phyloP scores from a whole-genome alignment of 2,797 vertebrate species.

The Platyrinchus mystaceus region DNA sequence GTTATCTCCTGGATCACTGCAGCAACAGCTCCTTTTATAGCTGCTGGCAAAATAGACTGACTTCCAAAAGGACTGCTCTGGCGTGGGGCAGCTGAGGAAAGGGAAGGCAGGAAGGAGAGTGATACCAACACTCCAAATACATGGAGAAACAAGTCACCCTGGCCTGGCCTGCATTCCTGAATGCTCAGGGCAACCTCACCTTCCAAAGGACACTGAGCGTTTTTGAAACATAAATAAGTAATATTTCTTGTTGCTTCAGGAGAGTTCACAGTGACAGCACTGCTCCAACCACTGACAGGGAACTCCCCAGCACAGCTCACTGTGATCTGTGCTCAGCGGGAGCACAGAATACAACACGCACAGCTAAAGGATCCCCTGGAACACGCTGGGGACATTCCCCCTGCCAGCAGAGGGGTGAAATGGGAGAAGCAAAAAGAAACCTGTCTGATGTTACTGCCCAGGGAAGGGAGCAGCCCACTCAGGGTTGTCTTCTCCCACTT shows the following conservation, averaged over 20 bases:
- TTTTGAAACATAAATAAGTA: background rate
- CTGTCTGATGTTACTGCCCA: background rate
- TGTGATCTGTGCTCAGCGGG: background rate
- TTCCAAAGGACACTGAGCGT: fast-evolving
- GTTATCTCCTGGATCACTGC: background rate
- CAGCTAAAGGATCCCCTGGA: background rate
- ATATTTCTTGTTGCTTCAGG: background rate
- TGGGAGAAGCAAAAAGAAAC: background rate
- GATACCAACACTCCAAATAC: background rate
- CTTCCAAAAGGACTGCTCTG: background rate
- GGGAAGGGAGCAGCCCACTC: background rate
- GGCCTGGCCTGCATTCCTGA: background rate
- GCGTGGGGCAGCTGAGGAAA: background rate
- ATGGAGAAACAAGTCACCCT: fast-evolving
- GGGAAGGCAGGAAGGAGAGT: background rate
- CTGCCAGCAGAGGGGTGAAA: background rate
- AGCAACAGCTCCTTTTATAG: background rate
- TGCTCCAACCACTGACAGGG: background rate
- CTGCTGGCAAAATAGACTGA: background rate
- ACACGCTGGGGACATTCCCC: background rate
- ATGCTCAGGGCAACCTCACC: background rate
- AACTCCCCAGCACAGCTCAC: background rate
- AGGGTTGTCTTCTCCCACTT: background rate
- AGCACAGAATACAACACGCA: background rate
- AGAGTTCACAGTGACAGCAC: background rate